A percentile compares a stretch with the other conserved stretches of the same genome.
Evolutionary conservation across 2,113 vertebrate genomes (phyloP).

Genomic region (Hemichromis elongatus): DNA sequence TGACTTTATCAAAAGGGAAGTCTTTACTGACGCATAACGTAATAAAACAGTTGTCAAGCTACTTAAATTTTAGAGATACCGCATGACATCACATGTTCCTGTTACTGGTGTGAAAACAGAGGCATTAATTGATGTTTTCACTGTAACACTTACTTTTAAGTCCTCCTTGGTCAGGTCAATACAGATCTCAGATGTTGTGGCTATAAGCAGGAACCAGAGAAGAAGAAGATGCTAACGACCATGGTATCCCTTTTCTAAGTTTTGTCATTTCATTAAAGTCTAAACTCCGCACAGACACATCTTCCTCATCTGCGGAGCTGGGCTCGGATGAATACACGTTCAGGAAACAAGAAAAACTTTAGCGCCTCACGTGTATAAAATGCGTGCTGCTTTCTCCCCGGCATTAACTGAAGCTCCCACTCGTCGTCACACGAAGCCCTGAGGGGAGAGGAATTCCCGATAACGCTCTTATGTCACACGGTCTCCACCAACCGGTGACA

Average conservation of each 20-base stretch:
- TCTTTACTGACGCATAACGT: background rate
- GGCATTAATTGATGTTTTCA: background rate
- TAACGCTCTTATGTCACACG: slow-evolving; percentile 36
- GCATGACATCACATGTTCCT: background rate
- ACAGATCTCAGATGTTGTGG: background rate
- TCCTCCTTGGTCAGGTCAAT: slow-evolving; percentile 17
- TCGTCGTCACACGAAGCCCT: background rate
- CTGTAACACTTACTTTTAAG: slow-evolving; percentile 46
- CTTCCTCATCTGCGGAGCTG: background rate
- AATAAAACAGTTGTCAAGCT: background rate
- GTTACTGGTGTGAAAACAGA: background rate
- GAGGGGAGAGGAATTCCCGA: slow-evolving; percentile 62
- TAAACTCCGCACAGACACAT: background rate
- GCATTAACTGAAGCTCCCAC: background rate
- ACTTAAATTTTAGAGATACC: background rate
- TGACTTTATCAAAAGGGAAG: background rate
- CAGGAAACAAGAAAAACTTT: background rate
- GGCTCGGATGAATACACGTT: background rate
- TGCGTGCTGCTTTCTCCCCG: slow-evolving; percentile 28
- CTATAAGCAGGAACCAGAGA: slow-evolving; percentile 17
- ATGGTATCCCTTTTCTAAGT: slow-evolving; percentile 9
- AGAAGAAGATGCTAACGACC: background rate
- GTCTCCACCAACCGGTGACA: slow-evolving; percentile 23
- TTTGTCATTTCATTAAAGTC: background rate
- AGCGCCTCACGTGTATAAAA: slow-evolving; percentile 32